These are phyloP conservation scores for Catharus fuscescens DNA, from an alignment of 2,113 vertebrate species.

Conservation along the genomic window DNA sequence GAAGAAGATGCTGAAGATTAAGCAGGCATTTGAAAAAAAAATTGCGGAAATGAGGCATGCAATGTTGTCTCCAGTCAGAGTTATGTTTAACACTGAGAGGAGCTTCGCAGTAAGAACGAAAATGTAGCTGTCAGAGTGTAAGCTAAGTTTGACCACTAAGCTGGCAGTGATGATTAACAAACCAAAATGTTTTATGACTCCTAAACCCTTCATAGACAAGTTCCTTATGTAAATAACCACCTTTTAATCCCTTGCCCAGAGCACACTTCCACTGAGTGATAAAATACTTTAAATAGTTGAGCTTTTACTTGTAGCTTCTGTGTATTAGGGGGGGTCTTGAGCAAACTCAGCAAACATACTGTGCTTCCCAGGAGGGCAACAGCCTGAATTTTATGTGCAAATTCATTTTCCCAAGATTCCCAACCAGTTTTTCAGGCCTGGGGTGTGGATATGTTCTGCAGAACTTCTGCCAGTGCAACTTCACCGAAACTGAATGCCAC, in stretches of 20 bases:
- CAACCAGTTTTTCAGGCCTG: neutral
- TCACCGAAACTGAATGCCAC: neutral
- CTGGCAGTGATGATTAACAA: neutral
- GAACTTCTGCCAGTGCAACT: neutral
- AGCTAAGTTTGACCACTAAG: neutral
- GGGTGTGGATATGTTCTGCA: rapidly evolving
- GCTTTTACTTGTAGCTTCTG: neutral
- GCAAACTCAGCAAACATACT: rapidly evolving
- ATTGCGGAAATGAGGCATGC: neutral
- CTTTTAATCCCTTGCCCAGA: neutral
- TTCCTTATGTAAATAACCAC: neutral
- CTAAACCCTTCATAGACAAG: neutral
- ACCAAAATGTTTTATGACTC: neutral
- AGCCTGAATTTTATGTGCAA: neutral
- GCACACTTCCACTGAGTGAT: neutral
- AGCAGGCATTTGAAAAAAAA: neutral
- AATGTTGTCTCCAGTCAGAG: neutral
- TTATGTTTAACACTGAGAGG: neutral
- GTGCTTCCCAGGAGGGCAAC: neutral
- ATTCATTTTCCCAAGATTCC: neutral
- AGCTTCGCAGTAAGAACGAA: neutral
- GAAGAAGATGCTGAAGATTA: neutral
- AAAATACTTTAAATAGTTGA: slow-evolving; percentile 1
- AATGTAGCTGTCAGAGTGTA: neutral
- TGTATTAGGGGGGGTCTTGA: neutral